These are phyloP conservation scores for Laupala kohalensis DNA, from an alignment of 1,140 invertebrate genomes.

Conservation along the genomic window DNA sequence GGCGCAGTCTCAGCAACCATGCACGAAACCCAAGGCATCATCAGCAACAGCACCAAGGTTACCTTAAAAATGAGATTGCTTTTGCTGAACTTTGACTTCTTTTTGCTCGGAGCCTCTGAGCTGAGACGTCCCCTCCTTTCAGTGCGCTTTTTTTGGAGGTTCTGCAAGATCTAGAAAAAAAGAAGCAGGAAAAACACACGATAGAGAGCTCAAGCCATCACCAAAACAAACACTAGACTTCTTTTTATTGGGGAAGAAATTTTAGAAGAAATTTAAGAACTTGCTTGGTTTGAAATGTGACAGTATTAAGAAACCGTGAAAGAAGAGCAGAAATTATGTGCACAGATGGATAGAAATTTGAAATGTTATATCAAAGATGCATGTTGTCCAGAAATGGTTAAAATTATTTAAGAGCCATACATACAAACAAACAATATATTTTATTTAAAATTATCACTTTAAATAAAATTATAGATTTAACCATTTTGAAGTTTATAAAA, in stretches of 20 bases:
- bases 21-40: slow-evolving; percentile 1
- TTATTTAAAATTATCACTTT: not conserved
- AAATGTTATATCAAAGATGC: not conserved
- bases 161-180: slow-evolving; percentile 92
- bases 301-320: not conserved
- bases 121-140: slow-evolving; percentile 82
- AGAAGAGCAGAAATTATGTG: not conserved
- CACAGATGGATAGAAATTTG: not conserved
- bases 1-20: slow-evolving; percentile 10
- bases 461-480: not conserved
- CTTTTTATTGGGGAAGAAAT: not conserved
- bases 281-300: not conserved
- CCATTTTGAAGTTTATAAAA: not conserved
- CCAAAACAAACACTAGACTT: slow-evolving; percentile 11
- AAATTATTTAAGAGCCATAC: not conserved
- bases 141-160: slow-evolving; percentile 91
- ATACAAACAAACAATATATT: not conserved
- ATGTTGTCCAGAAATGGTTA: not conserved
- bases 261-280: not conserved
- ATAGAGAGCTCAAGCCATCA: slow-evolving; percentile 15
- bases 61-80: slow-evolving; percentile 94
- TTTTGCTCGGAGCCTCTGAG: slow-evolving; percentile 74
- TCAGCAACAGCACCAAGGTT: slow-evolving; percentile 33
- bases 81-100: slow-evolving; percentile 77
- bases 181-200: slow-evolving; percentile 27